Base-by-base conservation (phyloP, 2,888 invertebrate genomes). In the Brachyptera risi region DNA sequence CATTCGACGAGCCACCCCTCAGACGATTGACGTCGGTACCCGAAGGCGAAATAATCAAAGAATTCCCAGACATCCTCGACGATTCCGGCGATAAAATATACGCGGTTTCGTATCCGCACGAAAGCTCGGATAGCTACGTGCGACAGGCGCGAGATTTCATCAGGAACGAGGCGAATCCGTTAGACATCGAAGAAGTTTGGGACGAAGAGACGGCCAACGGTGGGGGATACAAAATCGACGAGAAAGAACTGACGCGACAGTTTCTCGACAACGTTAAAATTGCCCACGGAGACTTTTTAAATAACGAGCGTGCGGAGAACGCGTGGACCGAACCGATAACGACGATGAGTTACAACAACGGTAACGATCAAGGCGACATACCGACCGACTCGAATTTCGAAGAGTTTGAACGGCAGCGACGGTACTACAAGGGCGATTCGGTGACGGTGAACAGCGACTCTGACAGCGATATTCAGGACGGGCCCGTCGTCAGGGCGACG, bases 371-470 rank as follows among this genome's bases (percentile, higher is more conserved):
- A n/a, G n/a, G n/a, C n/a, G n/a, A 19, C 15, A 27, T 51, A 1
- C 27, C 27, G 26, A 27, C 50, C 5, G 50, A 51, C 50, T 13
- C 4, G 31, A n/a, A 51, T 15, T 24, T 24, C 31, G 50, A 51
- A 19, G 50, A 1, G 50, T 27, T 27, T 5, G 50, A 51, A 5
- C 13, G 17, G 50, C 26, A 60, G 54, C 60, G 64, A 58, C 60
- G 59, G 47, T 62, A 60, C 50, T 58, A 58, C 26, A 58, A 58
- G 37, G 47, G 38, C 2, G n/a, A n/a, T n/a, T 50, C 62, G 9
- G 47, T 27, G 11, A 56, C 56, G 31, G 60, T 73, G 49, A 75
- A 76, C 68, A 77, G 76, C 9, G 77, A 77, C 67, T 75, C 76
- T n/a, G 78, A 78, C 59, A 75, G 75, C 27, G 77, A 77, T 62